These are phyloP conservation scores for Leptinotarsa juncta DNA, from an alignment of 2,888 invertebrate genomes.

Conservation along the genomic window DNA sequence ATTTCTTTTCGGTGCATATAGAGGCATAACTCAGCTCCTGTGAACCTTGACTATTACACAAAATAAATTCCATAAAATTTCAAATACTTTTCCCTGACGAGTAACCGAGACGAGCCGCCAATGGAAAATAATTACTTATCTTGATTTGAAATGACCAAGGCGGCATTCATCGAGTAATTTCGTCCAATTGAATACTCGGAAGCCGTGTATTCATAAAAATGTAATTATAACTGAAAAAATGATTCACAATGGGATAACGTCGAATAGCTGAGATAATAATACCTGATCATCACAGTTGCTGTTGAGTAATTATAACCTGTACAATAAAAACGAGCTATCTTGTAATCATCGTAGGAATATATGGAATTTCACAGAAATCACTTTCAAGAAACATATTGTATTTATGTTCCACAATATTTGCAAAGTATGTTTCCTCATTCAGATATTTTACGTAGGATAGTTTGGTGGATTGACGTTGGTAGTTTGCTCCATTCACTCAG, in stretches of 20 bases:
- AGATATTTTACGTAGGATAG: too few relatives aligned
- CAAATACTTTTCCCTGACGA: neutral
- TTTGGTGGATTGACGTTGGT: too few relatives aligned
- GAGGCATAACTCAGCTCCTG: neutral
- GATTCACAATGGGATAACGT: conserved; percentile 25
- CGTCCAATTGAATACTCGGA: conserved; percentile 33
- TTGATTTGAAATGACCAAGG: conserved; percentile 25
- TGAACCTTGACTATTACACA: neutral
- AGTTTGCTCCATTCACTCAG: too few relatives aligned
- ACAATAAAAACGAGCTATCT: neutral
- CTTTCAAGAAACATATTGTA: neutral
- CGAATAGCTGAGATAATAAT: conserved; percentile 22
- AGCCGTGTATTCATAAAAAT: conserved; percentile 26
- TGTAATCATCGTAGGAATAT: neutral
- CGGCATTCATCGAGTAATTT: conserved; percentile 34
- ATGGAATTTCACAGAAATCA: neutral
- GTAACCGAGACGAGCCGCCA: conserved; percentile 22
- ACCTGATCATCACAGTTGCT: conserved; percentile 10
- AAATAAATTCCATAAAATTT: neutral
- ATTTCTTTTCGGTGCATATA: neutral
- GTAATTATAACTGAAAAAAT: conserved; percentile 29
- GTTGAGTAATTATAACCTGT: conserved; percentile 5
- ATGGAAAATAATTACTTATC: conserved; percentile 26
- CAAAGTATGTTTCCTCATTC: neutral
- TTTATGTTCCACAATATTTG: neutral